Base-by-base conservation (phyloP, 2,797 vertebrate species). In the Pangasius djambal region DNA sequence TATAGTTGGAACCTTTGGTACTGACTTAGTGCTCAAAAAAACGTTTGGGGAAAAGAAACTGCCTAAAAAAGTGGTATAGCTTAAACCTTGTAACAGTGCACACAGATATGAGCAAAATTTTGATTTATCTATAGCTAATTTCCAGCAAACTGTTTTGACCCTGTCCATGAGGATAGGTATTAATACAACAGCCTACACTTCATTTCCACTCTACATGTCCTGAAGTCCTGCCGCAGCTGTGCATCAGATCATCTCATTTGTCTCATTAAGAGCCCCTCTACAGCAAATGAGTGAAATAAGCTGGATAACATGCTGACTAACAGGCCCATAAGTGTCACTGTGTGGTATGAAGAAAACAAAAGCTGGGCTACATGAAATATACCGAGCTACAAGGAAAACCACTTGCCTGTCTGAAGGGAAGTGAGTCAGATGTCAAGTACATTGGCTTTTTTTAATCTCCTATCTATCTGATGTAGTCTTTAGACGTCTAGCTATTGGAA, bases 211-310 rank as follows among this genome's bases (percentile, higher is more conserved):
- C 57, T 28, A n/a, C 4, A 16, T 15, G 25, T 52, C 22, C 61
- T n/a, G 31, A 31, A 57, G 87, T 37, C 31, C 31, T n/a, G n/a
- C n/a, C 52, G 22, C 87, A 13, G 65, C 61, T 37, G 83, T 25
- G 31, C 83, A 48, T 40, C 52, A 16, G 10, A 85, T 70, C 10
- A 57, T 31, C 34, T 44, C 13, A 88, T 88, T 78, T 67, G n/a
- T 55, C 28, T 82, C 44, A 89, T 86, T 61, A 83, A 15, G 31
- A 69, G 22, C 48, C 9, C 22, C 59, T 85, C 69, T 37, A 34
- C 67, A 63, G 59, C 15, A 87, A 88, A 86, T 63, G 67, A 81
- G 44, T 37, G 48, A 88, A 81, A 77, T 31, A 83, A 31, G 50
- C 44, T 61, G 13, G 67, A 86, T 79, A 70, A 69, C 75, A 85